phyloP scores from a whole-genome alignment of 2,888 invertebrate genomes.

The Mellilla xanthometata region DNA sequence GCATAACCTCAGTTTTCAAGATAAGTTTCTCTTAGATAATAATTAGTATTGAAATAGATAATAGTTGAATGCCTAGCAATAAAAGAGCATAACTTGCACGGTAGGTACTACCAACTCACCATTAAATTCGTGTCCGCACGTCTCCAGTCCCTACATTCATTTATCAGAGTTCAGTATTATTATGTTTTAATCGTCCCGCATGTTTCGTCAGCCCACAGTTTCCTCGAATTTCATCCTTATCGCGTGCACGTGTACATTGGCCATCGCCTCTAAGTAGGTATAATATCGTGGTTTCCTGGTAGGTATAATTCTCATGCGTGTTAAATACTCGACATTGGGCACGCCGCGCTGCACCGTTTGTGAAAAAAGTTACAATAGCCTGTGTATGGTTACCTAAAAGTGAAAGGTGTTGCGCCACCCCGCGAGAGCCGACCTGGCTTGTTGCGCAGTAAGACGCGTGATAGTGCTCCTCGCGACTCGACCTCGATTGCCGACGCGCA shows the following conservation, averaged over 20 bases:
- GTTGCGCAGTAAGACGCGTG: slow-evolving; percentile 10
- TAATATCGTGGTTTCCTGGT: slow-evolving; percentile 8
- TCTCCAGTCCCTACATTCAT: slow-evolving; percentile 28
- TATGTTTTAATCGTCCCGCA: slow-evolving; percentile 33
- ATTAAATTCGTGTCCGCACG: slow-evolving; percentile 20
- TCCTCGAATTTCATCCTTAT: slow-evolving; percentile 18
- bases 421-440: slow-evolving; percentile 22
- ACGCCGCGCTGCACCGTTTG: slow-evolving; percentile 22
- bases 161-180: slow-evolving; percentile 22
- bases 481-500: slow-evolving; percentile 13
- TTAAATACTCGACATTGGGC: slow-evolving; percentile 19
- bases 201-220: slow-evolving; percentile 45
- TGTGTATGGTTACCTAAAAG: slow-evolving; percentile 41
- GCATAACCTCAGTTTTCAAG: too few relatives aligned
- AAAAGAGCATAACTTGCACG: too few relatives aligned
- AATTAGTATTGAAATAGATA: too few relatives aligned
- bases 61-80: too few relatives aligned
- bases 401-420: slow-evolving; percentile 34
- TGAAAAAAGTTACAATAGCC: slow-evolving; percentile 33
- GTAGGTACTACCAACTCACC: slow-evolving; percentile 26
- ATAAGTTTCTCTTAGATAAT: too few relatives aligned
- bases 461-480: slow-evolving; percentile 11
- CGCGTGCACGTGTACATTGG: slow-evolving; percentile 13
- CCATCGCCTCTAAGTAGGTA: slow-evolving; percentile 7
- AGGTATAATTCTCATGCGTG: slow-evolving; percentile 15